Conservation (phyloP, 2,888 invertebrate genomes). For the Sisyra nigra region DNA sequence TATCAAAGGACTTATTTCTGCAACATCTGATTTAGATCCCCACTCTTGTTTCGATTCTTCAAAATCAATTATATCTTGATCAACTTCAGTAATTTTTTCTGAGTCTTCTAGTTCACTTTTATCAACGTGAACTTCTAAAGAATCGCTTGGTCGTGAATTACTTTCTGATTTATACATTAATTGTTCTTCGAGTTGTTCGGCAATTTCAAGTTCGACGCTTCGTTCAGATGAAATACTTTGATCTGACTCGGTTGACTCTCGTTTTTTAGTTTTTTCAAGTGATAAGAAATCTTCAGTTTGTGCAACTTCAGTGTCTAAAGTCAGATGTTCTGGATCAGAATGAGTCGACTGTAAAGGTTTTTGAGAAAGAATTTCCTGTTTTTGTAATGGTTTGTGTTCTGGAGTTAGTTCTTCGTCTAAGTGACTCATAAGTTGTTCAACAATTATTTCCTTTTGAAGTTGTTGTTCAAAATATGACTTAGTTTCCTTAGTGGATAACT, state of each 20-base stretch:
- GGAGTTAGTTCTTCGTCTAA: conserved; percentile 30
- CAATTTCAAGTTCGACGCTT: conserved; percentile 13
- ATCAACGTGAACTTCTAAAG: conserved; percentile 32
- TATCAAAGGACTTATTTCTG: conserved; percentile 20
- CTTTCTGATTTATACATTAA: conserved; percentile 18
- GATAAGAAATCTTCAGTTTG: conserved; percentile 6
- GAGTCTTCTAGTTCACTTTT: conserved; percentile 32
- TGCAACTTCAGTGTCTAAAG: conserved; percentile 1
- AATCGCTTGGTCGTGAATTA: conserved; percentile 26
- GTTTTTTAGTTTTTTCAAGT: conserved; percentile 12
- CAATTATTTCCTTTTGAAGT: conserved; percentile 39
- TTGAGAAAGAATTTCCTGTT: neutral
- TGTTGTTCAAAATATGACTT: conserved; percentile 43
- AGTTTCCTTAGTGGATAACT: conserved; percentile 33
- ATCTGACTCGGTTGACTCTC: conserved; percentile 20
- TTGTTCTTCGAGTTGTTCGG: conserved; percentile 12
- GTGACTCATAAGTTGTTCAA: conserved; percentile 31
- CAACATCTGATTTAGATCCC: conserved; percentile 23
- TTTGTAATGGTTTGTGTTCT: conserved; percentile 27
- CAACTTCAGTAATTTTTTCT: conserved; percentile 29
- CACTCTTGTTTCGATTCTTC: conserved; percentile 24
- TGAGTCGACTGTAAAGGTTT: conserved; percentile 7
- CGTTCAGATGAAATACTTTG: conserved; percentile 20
- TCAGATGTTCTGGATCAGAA: conserved; percentile 10
- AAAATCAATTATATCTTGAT: conserved; percentile 24